Evolutionary conservation across 2,797 vertebrate genomes (phyloP).

Genomic region (Dicrostonyx torquatus): DNA sequence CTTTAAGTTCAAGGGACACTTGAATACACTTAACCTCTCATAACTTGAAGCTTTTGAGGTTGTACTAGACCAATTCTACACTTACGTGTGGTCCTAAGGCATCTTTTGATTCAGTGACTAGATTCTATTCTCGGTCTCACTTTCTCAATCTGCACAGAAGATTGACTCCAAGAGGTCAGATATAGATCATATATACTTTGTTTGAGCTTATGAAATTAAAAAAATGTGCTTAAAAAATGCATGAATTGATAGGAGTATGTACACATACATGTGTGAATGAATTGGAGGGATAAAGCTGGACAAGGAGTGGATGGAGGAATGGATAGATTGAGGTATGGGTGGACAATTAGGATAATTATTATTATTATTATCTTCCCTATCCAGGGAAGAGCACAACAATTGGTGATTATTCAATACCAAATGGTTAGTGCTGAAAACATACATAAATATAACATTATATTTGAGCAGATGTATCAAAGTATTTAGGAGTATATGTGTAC

Average conservation of each 20-base stretch:
- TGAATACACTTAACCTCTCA: not conserved
- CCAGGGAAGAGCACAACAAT: not conserved
- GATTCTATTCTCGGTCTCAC: not conserved
- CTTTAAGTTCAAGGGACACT: not conserved
- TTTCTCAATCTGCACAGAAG: not conserved
- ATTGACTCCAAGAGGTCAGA: not conserved
- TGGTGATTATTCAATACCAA: not conserved
- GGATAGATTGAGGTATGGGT: not conserved
- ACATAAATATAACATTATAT: not conserved
- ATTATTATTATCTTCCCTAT: not conserved
- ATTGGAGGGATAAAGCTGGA: too few relatives aligned
- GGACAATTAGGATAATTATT: not conserved
- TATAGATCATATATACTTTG: not conserved
- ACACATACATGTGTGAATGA: not conserved
- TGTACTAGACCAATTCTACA: not conserved
- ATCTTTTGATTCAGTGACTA: not conserved
- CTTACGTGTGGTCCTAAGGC: not conserved
- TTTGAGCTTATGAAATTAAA: conserved; percentile 13
- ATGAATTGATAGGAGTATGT: not conserved
- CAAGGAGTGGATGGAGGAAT: too few relatives aligned
- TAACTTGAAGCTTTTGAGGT: not conserved
- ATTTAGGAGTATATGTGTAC: not conserved
- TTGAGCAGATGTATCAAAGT: not conserved
- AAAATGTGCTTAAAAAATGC: not conserved
- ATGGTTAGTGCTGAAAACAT: not conserved